Evolutionary conservation across 2,113 vertebrate genomes (phyloP), one percentile per base, ranked within the genome.

Genomic region (Menura novaehollandiae): DNA sequence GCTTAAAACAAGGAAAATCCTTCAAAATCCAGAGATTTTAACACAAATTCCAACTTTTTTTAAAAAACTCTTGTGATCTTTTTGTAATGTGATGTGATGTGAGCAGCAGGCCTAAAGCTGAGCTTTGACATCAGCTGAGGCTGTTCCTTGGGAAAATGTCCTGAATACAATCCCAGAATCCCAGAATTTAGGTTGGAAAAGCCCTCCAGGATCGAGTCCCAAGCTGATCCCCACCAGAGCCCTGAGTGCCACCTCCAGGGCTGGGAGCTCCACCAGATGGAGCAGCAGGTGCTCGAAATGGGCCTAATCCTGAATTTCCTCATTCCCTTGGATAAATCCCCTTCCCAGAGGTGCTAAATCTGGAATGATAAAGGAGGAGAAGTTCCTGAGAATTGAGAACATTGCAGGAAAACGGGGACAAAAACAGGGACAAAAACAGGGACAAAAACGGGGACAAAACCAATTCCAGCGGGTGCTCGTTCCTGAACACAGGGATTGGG

Each of bases 261-360:
- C 2, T 37, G 81, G 81, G 11, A 4, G 8, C 64, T 59, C 23
- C 30, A 3, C 26, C 49, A 28, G 59, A 4, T 43, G 60, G 47
- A 35, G 76, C n/a, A 49, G 0, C 43, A 3, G 37, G 10, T 41
- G 66, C 80, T 33, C 81, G 6, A 3, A 73, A 32, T 3, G 41
- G 46, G 33, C 68, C 39, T 11, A 1, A 3, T 14, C 28, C 68
- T 47, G 41, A 15, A n/a, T 64, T 47, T 46, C 41, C 59, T 39
- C n/a, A 2, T 47, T 27, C 10, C 28, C 1, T 0, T 28, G 69
- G 51, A 13, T 28, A 19, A n/a, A 47, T 11, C 0, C n/a, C 22
- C 4, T 55, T 11, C 22, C n/a, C 41, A 23, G 49, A 19, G 41
- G 14, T 46, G 58, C 33, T 15, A 15, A 28, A 64, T 8, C 18